Base-by-base conservation (phyloP, 2,888 invertebrate genomes). In the Philhelius pedissequus region DNA sequence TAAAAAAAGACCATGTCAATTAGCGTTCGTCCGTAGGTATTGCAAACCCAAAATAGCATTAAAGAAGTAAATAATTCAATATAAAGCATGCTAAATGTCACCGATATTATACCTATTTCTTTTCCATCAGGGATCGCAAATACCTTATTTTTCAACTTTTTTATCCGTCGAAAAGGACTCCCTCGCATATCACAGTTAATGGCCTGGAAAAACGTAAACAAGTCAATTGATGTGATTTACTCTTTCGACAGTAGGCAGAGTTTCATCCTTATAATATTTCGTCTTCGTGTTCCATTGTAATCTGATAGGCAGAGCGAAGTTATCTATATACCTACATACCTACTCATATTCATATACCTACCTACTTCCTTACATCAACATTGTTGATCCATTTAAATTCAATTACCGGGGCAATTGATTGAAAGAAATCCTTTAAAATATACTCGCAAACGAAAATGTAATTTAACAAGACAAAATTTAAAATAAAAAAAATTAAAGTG, bases 141-240 rank as follows among this genome's bases (percentile, higher is more conserved):
- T 4, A 45, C 22, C 13, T 30, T 6, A 18, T 48, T 32, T 43
- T 50, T 66, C 32, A 25, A 11, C 25, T 48, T 32, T 43, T 50
- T 66, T 40, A 25, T 40, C 7, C 9, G 11, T 45, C 7, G 54
- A 13, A 18, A 32, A 45, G 35, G 11, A 38, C 38, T 62, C 18
- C 27, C 43, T 62, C 43, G 18, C 32, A 66, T 70, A 66, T 56
- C 68, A 70, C 56, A 70, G 18, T 81, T 52, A 76, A 71, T 38
- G 70, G 32, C 15, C 6, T 75, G 64, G 43, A 50, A 71, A 60
- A 74, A 81, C 71, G 81, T 71, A 81, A 81, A 76, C 81, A 81
- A 81, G 76, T 81, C 76, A 81, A 81, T 76, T 81, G 76, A 81
- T 60, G 66, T 81, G 76, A 76, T 81, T 81, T 76, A 81, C 76